These are phyloP conservation scores for Drosophila bocqueti DNA, from an alignment of 1,140 invertebrate genomes.

Conservation along the genomic window DNA sequence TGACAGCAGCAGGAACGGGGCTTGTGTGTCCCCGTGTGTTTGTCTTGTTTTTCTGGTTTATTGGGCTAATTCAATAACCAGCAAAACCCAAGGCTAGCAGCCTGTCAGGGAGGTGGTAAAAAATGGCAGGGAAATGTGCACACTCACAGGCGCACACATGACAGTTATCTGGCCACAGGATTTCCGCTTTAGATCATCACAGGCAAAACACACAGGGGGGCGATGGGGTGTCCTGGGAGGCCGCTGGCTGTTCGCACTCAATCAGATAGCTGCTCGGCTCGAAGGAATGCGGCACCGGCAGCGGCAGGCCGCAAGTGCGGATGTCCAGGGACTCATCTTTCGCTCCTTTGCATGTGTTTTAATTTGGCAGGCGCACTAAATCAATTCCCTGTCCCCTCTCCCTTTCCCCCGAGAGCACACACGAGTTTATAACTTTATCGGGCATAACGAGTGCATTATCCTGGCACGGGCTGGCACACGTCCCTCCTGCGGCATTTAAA, in stretches of 20 bases:
- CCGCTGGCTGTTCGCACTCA: slow-evolving; percentile 79
- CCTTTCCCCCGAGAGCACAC: slow-evolving; percentile 25
- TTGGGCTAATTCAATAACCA: slow-evolving; percentile 85
- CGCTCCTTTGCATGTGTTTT: slow-evolving; percentile 46
- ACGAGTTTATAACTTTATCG: slow-evolving; percentile 81
- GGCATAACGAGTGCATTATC: slow-evolving; percentile 82
- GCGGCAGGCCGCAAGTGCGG: slow-evolving; percentile 54
- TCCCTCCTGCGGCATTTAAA: slow-evolving; percentile 78
- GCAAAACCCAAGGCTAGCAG: slow-evolving; percentile 51
- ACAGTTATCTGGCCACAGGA: slow-evolving; percentile 82
- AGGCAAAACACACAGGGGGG: slow-evolving; percentile 53
- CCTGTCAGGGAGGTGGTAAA: slow-evolving; percentile 22
- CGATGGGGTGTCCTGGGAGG: slow-evolving; percentile 36
- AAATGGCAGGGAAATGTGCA: slow-evolving; percentile 21
- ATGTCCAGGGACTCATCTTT: slow-evolving; percentile 3
- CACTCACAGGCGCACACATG: slow-evolving; percentile 50
- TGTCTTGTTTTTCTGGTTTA: slow-evolving; percentile 85
- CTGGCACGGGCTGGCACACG: slow-evolving; percentile 77
- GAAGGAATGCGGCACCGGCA: slow-evolving; percentile 66
- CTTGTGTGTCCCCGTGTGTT: slow-evolving; percentile 26
- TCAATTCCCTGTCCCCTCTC: slow-evolving; percentile 51
- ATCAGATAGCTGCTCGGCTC: slow-evolving; percentile 70
- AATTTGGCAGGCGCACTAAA: slow-evolving; percentile 74
- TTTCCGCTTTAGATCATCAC: slow-evolving; percentile 84
- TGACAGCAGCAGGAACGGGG: background rate